phyloP scores from a whole-genome alignment of 2,888 invertebrate genomes.

The Lissocephala sabroskyi region DNA sequence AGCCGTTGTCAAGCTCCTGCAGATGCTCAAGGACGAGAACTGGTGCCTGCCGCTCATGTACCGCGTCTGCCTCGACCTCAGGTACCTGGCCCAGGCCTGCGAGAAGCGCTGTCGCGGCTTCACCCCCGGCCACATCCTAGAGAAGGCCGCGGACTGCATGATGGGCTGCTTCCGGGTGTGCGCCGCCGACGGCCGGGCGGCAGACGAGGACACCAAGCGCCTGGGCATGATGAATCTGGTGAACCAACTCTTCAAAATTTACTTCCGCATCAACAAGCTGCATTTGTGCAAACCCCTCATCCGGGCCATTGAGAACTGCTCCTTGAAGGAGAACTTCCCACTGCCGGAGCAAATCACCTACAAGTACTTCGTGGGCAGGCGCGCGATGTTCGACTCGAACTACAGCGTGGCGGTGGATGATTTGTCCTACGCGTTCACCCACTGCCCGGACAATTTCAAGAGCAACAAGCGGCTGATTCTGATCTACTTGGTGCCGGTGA shows the following conservation, averaged over 20 bases:
- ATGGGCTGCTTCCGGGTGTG: slow-evolving; percentile 96
- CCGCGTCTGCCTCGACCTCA: slow-evolving; percentile 88
- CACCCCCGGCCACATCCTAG: slow-evolving; percentile 76
- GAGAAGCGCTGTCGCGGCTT: slow-evolving; percentile 75
- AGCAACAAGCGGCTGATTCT: slow-evolving; percentile 93
- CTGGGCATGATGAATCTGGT: slow-evolving; percentile 97
- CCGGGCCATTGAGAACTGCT: slow-evolving; percentile 94
- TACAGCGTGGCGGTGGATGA: slow-evolving; percentile 94
- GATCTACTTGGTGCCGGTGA: slow-evolving; percentile 96
- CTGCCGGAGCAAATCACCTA: slow-evolving; percentile 96
- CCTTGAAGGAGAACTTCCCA: slow-evolving; percentile 90
- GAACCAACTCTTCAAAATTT: slow-evolving; percentile 95
- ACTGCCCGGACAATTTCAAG: slow-evolving; percentile 85
- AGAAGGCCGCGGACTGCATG: slow-evolving; percentile 94
- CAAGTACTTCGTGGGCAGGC: slow-evolving; percentile 96
- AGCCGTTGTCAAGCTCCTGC: slow-evolving; percentile 85
- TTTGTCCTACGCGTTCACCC: slow-evolving; percentile 92
- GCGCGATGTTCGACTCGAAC: slow-evolving; percentile 99
- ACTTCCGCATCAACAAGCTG: slow-evolving; percentile 92
- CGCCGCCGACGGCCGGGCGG: slow-evolving; percentile 86
- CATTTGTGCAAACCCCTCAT: slow-evolving; percentile 95
- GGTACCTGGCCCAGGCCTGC: slow-evolving; percentile 86
- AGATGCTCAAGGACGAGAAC: slow-evolving; percentile 93
- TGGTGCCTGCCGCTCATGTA: slow-evolving; percentile 98
- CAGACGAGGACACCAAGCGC: slow-evolving; percentile 93